Evolutionary conservation across 2,888 invertebrate genomes (phyloP).

Genomic region (Phanerotoma sp.): DNA sequence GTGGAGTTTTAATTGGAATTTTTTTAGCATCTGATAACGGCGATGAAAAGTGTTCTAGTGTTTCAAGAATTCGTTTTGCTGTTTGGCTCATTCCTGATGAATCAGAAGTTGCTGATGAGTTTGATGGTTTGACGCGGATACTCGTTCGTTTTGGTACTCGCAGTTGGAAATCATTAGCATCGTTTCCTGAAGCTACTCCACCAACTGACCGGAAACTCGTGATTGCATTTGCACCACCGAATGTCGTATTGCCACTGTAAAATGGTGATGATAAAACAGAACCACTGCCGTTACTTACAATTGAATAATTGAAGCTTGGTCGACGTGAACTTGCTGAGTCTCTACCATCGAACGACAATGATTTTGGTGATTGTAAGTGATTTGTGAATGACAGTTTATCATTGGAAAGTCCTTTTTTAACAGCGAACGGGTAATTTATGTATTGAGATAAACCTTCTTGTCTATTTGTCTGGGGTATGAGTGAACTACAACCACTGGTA

Average conservation of each 20-base stretch:
- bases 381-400: conserved; percentile 51
- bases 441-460: conserved; percentile 46
- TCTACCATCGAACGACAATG: conserved; percentile 54
- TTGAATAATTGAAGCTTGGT: conserved; percentile 60
- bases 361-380: conserved; percentile 52
- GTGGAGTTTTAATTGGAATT: conserved; percentile 63
- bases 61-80: conserved; percentile 75
- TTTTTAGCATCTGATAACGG: conserved; percentile 77
- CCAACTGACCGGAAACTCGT: conserved; percentile 45
- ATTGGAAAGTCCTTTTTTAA: conserved; percentile 46
- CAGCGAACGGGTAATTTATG: conserved; percentile 37
- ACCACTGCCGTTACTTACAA: conserved; percentile 58
- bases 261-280: conserved; percentile 66
- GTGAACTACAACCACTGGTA: conserved; percentile 63
- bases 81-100: conserved; percentile 67
- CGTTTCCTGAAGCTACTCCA: conserved; percentile 22
- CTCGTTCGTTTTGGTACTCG: conserved; percentile 52
- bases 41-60: conserved; percentile 80
- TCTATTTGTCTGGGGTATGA: conserved; percentile 57
- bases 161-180: conserved; percentile 42
- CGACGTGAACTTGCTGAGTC: conserved; percentile 59
- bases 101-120: conserved; percentile 45
- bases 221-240: conserved; percentile 69
- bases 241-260: conserved; percentile 73
- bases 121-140: conserved; percentile 59